Evolutionary conservation across 2,113 vertebrate species (phyloP).

Genomic region (Cichladusa arquata): DNA sequence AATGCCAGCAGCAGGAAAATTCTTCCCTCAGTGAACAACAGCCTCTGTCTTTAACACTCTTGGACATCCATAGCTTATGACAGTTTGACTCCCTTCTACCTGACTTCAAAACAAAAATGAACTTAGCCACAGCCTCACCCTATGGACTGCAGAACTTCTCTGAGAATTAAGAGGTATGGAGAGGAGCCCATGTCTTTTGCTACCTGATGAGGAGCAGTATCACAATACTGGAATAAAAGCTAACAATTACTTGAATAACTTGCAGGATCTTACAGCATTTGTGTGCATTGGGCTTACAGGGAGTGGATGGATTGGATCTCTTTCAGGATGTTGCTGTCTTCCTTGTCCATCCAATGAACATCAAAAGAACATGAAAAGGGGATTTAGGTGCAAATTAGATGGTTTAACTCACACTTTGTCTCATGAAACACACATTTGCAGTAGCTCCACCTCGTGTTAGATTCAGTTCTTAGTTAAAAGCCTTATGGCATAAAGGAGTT

Average conservation of each 20-base stretch:
- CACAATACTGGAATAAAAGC: background rate
- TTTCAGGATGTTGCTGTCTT: background rate
- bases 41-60: background rate
- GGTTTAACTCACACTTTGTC: background rate
- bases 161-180: background rate
- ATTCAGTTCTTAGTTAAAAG: background rate
- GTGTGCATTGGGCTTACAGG: rapidly evolving
- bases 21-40: background rate
- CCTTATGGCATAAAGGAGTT: background rate
- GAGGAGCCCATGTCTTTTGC: background rate
- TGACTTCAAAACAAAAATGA: background rate
- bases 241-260: background rate
- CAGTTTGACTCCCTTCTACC: background rate
- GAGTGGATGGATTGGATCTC: background rate
- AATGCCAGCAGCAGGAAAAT: background rate
- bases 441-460: background rate
- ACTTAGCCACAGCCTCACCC: background rate
- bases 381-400: background rate
- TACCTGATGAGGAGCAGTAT: background rate
- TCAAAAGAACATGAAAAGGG: background rate
- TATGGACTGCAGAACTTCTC: background rate
- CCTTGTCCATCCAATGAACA: background rate
- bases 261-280: background rate
- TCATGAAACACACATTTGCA: background rate
- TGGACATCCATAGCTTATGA: background rate